These are phyloP conservation scores for Drosophila austrosaltans DNA, from an alignment of 2,888 invertebrate genomes.

Conservation along the genomic window DNA sequence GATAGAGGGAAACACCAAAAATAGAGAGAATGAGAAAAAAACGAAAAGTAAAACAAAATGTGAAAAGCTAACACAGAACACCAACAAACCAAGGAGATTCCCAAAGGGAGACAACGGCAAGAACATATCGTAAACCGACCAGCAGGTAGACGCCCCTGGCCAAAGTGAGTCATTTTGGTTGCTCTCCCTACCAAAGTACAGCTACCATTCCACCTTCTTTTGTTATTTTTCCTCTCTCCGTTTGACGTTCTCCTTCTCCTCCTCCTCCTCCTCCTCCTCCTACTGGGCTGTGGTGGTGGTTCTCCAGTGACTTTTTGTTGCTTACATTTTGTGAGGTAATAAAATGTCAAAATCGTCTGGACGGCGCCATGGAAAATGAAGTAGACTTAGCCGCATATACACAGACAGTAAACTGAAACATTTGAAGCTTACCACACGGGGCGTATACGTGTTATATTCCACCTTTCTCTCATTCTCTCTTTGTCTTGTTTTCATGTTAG, in stretches of 20 bases:
- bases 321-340: slow-evolving; percentile 66
- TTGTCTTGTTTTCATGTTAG: background rate
- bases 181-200: background rate
- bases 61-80: slow-evolving; percentile 30
- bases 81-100: slow-evolving; percentile 33
- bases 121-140: slow-evolving; percentile 32
- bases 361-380: slow-evolving; percentile 73
- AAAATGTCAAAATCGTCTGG: slow-evolving; percentile 78
- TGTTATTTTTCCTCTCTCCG: background rate
- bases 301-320: slow-evolving; percentile 33
- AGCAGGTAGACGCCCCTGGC: slow-evolving; percentile 53
- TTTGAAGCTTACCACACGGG: slow-evolving; percentile 11
- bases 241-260: slow-evolving; percentile 14
- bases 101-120: slow-evolving; percentile 29
- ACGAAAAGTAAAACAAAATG: slow-evolving; percentile 22
- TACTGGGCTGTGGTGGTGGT: background rate
- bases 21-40: background rate
- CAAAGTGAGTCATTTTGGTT: slow-evolving; percentile 59
- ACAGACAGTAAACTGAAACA: slow-evolving; percentile 3
- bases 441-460: slow-evolving; percentile 24
- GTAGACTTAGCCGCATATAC: slow-evolving; percentile 49
- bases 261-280: background rate
- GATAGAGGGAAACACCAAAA: slow-evolving; percentile 5
- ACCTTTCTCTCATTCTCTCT: background rate
- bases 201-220: background rate